Base-by-base conservation (phyloP, 2,888 invertebrate genomes). In the Ophioninae sp. region DNA sequence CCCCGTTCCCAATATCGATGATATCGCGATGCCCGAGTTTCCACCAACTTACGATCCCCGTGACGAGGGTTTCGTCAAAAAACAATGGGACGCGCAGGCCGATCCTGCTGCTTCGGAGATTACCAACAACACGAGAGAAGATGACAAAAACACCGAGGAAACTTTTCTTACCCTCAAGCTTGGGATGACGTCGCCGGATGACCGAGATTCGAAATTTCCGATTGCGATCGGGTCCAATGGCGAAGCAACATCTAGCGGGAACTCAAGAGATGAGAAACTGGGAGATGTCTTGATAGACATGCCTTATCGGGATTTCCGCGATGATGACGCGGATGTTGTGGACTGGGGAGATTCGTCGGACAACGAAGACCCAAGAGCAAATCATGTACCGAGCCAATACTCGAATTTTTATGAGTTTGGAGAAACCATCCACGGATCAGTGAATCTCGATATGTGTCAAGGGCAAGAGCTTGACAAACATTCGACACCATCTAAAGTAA, bases 291-390 rank as follows among this genome's bases (percentile, higher is more conserved):
- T 85, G 0, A 79, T 86, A 7, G 83, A 85, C 51, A 85, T 88
- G 20, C 84, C 88, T 9, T 61, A 84, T 6, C 78, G 85, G 17
- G 85, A 82, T 74, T 81, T 89, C 30, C 79, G 85, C 0, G 85
- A 86, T 56, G 74, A 82, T 9, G 76, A 83, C 39, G 74, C 74
- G 13, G 85, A 86, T 6, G 79, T 74, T 64, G 44, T 75, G 37
- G 68, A 81, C 20, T 78, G 67, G 44, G 78, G 86, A 5, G 78
- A 77, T 17, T 67, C 76, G 13, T 83, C 75, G 17, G 81, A 82
- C 20, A 73, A 75, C 2, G 73, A 82, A 56, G 41, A 72, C 0
- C 51, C 58, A 9, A 64, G 65, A 22, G 61, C 68, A 6, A 72
- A 74, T 20, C 22, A 22, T 61, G 20, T 39, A 13, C 17, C 41